Evolutionary conservation across 2,888 invertebrate genomes (phyloP), one percentile per base, ranked within the genome.

Genomic region (Drosophila suboccidentalis): DNA sequence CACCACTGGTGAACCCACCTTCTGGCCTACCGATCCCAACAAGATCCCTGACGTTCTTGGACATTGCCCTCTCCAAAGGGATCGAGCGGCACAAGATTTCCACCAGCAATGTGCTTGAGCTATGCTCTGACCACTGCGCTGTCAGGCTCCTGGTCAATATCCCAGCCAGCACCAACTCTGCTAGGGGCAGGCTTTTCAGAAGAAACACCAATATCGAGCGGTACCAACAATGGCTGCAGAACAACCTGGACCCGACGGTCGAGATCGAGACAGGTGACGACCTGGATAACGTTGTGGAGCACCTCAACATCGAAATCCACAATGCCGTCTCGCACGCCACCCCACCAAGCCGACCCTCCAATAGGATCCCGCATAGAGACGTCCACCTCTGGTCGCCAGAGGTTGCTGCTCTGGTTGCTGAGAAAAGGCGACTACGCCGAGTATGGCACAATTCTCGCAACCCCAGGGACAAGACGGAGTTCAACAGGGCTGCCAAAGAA

Each of bases 361-460:
- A 29, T 1, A 41, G 26, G 39, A n/a, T 5, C 5, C 9, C 15
- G 1, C 11, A 5, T 2, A 41, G 41, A 13, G 41, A 54, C 5
- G 5, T 43, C 17, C 54, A 43, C 11, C 54, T 54, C 1, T 54
- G 41, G 19, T 43, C 39, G 1, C 39, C 53, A 0, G 39, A 41
- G 11, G 26, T 41, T 11, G 39, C 53, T 11, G 26, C 29, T 6
- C 1, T 53, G 15, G 41, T 53, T 41, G 32, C 54, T 10, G 54
- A 32, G 32, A 54, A 54, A 8, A 54, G 54, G 22, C 54, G 32
- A 29, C 41, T 54, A 17, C 26, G 54, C 11, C 41, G 54, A 13
- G 13, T 13, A 13, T 32, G 54, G 41, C 44, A 44, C 13, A 44
- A 13, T 11, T 22, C 44, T 3, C 38, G 49, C 4, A 50, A 59